Evolutionary conservation across 2,797 vertebrate species (phyloP), one percentile per base, ranked within the genome.

Genomic region (Siniperca obscura): DNA sequence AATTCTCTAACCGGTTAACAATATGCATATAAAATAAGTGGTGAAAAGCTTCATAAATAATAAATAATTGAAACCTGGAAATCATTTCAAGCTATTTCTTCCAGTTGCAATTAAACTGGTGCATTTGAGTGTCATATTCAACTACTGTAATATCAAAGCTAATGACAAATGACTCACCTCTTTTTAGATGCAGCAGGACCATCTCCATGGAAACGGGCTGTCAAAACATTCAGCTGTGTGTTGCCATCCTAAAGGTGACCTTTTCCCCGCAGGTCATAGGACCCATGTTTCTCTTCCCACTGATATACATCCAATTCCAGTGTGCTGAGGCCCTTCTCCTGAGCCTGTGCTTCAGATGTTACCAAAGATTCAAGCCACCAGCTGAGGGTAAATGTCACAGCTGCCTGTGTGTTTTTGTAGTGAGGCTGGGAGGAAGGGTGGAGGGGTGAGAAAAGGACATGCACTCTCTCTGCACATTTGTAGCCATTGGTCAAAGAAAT

Each of bases 201-300:
- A 92, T 97, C 78, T 95, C 95, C 89, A 94, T 97, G 92, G 97
- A 97, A 90, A 98, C 96, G 0, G 96, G 96, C 70, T 97, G 96
- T 93, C 97, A 97, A 91, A 98, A 98, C 5, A 44, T 94, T 62
- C 96, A 97, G 81, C 93, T 98, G 72, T 97, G 96, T 78, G 61
- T 84, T 0, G 70, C 96, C 77, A 95, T 97, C 84, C 93, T 98
- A 80, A 97, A 97, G 71, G 91, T 96, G 50, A 27, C 95, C 67
- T 97, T 98, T 5, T 1, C 90, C 68, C 93, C 84, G 21, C 87
- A 97, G 81, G 90, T 93, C 76, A 96, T 96, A 0, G 95, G 96
- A 0, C 90, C 96, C 65, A 93, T 97, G 62, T 97, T 96, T 85
- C 94, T 97, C 87, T 98, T 98, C 86, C 97, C 97, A 4, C 86